Conservation (phyloP, 2,888 invertebrate species). For the Cheilosia vulpina region DNA sequence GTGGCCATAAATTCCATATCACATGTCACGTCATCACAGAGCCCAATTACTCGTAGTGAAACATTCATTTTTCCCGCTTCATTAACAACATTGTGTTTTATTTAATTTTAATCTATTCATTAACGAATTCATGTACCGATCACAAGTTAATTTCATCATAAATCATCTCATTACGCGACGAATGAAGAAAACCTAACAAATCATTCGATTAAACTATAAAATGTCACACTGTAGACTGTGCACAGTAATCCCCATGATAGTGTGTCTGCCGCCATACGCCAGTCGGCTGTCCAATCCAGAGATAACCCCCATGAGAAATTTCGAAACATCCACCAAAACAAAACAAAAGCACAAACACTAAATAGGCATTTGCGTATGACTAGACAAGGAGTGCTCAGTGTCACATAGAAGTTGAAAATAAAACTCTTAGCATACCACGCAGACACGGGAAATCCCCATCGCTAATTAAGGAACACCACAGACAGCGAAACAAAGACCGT, state of each 20-base stretch:
- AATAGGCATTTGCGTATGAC: slow-evolving; percentile 13
- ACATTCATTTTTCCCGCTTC: background rate
- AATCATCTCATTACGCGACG: slow-evolving; percentile 24
- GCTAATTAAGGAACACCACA: slow-evolving; percentile 19
- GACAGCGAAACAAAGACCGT: background rate
- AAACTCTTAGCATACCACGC: slow-evolving; percentile 1
- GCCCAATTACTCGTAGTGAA: slow-evolving; percentile 17
- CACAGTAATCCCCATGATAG: slow-evolving; percentile 24
- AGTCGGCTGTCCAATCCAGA: background rate
- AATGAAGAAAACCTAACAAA: slow-evolving; percentile 10
- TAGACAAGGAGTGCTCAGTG: slow-evolving; percentile 3
- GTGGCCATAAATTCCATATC: no score
- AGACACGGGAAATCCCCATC: slow-evolving; percentile 5
- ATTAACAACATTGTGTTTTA: background rate
- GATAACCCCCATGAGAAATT: slow-evolving; percentile 35
- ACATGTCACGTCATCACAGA: background rate
- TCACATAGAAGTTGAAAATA: slow-evolving; percentile 1
- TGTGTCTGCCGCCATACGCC: background rate
- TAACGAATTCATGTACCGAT: slow-evolving; percentile 21
- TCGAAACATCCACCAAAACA: background rate
- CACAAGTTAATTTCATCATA: slow-evolving; percentile 44
- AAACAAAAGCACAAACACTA: background rate
- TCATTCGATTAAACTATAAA: slow-evolving; percentile 21
- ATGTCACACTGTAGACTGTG: background rate
- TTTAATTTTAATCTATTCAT: slow-evolving; percentile 11